Evolutionary conservation across 1,140 invertebrate genomes (phyloP), one percentile per base, ranked within the genome.

Genomic region (Drosophila grimshawi): DNA sequence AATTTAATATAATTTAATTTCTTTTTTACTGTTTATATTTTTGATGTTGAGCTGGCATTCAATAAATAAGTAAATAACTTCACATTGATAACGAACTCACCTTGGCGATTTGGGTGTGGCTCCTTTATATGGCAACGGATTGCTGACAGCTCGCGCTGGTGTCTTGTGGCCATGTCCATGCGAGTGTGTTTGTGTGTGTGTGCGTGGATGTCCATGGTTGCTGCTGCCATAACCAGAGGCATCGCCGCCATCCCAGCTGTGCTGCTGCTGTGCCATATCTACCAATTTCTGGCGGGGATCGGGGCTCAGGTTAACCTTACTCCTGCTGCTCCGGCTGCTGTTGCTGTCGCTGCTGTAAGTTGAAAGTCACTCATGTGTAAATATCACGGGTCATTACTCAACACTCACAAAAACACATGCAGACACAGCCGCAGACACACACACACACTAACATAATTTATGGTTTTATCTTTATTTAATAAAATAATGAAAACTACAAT

Each of bases 381-480:
- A 89, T 89, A 90, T 76, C 75, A 85, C 67, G 78, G 78, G 71
- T 59, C 85, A 89, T 89, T 86, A 90, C 86, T 89, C 85, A 89
- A 69, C 59, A 67, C 43, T 49, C 45, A 45, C 78, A 37, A 37
- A 80, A 45, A 19, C 45, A 68, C 30, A 37, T 53, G 19, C 51
- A 49, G 45, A 62, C 52, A 32, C 41, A 49, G 35, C 32, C 41
- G 49, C 65, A 41, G 30, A 55, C 61, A 45, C 56, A 33, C 52
- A 35, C 35, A 37, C 45, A 30, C 57, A 46, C 55, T 72, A 83
- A 85, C 77, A 85, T 81, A 89, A 89, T 89, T 89, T 89, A 89
- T 89, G 85, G 74, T 74, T 89, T 89, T 89, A 81, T 89, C 81
- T 90, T 80, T 76, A 79, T 85, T 81, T 90, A 89, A 85, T 89